These are phyloP conservation scores for Blastomussa wellsi DNA, from an alignment of 92 coral and sea anemone genomes.

Conservation along the genomic window DNA sequence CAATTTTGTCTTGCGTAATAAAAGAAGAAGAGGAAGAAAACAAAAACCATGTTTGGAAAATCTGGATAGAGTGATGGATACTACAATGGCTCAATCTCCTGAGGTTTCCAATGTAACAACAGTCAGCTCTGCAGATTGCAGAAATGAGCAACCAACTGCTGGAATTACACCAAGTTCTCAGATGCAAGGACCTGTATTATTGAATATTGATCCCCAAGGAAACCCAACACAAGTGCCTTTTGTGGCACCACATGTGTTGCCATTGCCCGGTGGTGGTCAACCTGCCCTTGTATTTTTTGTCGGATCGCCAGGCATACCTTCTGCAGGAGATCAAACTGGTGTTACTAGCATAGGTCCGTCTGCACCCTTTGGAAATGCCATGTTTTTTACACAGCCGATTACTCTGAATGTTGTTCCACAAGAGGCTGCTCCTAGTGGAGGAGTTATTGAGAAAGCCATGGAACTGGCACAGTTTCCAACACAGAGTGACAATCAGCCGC, in stretches of 20 bases:
- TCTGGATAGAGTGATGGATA: slow-evolving; percentile 5
- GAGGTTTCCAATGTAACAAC: background rate
- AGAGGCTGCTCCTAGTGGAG: slow-evolving; percentile 16
- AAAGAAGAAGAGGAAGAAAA: slow-evolving; percentile 11
- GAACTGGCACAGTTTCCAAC: slow-evolving; percentile 62
- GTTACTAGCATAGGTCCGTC: background rate
- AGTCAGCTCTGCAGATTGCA: background rate
- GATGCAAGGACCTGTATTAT: slow-evolving; percentile 18
- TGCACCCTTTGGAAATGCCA: slow-evolving; percentile 57
- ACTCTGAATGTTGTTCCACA: slow-evolving; percentile 57
- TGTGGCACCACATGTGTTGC: slow-evolving; percentile 30
- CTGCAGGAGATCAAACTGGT: slow-evolving; percentile 19
- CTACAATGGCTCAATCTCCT: background rate
- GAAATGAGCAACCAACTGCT: background rate
- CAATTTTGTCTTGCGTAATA: slow-evolving; percentile 37
- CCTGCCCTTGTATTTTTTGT: slow-evolving; percentile 58
- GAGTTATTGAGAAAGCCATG: slow-evolving; percentile 84
- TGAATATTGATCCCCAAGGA: slow-evolving; percentile 25
- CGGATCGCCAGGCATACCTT: slow-evolving; percentile 35
- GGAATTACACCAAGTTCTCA: slow-evolving; percentile 8
- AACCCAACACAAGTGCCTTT: slow-evolving; percentile 34
- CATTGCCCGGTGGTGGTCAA: slow-evolving; percentile 51
- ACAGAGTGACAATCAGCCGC: slow-evolving; percentile 4
- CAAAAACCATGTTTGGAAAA: background rate
- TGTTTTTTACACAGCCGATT: slow-evolving; percentile 65